phyloP scores from a whole-genome alignment of 1,140 invertebrate species.

The Chelonus insularis region DNA sequence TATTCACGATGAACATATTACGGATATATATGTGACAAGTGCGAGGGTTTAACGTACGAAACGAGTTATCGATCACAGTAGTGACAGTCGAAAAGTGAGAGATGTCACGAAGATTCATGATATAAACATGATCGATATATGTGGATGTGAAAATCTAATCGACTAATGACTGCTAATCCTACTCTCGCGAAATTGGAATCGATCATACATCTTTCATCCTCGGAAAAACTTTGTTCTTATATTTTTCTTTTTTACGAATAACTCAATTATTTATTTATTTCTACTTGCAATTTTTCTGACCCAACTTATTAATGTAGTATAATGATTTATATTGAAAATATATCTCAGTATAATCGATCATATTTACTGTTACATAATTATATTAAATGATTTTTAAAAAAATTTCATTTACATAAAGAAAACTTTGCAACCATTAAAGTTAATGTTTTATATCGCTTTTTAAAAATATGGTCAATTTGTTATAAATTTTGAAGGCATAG shows the following conservation, averaged over 20 bases:
- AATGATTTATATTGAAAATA: no score
- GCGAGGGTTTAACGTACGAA: slow-evolving; percentile 24
- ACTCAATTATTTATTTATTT: no score
- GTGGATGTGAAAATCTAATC: slow-evolving; percentile 44
- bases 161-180: slow-evolving; percentile 46
- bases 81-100: slow-evolving; percentile 25
- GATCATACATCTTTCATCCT: slow-evolving; percentile 15
- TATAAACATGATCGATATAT: slow-evolving; percentile 34
- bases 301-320: no score
- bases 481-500: no score
- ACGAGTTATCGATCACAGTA: slow-evolving; percentile 32
- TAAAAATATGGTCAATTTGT: no score
- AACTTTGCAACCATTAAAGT: no score
- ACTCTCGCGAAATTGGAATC: slow-evolving; percentile 25
- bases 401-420: no score
- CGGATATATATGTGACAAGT: slow-evolving; percentile 13
- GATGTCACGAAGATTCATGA: slow-evolving; percentile 26
- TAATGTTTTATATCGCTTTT: no score
- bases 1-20: slow-evolving; percentile 8
- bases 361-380: no score
- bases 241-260: slow-evolving; percentile 4
- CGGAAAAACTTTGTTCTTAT: slow-evolving; percentile 3
- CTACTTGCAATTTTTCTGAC: no score
- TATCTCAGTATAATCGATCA: no score
- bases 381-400: no score